These are phyloP conservation scores for Cyrtorhinus lividipennis DNA, from an alignment of 1,140 invertebrate genomes.

Conservation along the genomic window DNA sequence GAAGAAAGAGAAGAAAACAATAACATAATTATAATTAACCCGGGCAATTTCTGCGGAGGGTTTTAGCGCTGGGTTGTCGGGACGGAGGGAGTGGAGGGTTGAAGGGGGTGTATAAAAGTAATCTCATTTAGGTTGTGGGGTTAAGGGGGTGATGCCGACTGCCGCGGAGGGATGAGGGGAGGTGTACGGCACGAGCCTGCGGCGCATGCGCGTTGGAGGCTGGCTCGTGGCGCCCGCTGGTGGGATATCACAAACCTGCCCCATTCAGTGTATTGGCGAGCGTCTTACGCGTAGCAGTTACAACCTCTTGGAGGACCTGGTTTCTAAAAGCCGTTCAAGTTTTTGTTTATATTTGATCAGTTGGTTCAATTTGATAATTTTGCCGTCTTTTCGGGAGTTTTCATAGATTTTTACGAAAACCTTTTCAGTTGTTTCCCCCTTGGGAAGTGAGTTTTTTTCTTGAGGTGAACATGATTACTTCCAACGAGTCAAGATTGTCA, in stretches of 20 bases:
- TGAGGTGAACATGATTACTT: not conserved
- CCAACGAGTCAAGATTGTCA: conserved; percentile 4
- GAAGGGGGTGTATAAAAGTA: conserved; percentile 18
- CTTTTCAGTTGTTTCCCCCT: no score
- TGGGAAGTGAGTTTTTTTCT: not conserved
- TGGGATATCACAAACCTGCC: not conserved
- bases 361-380: no score
- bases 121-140: conserved; percentile 17
- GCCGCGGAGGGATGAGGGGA: not conserved
- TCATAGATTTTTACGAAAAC: no score
- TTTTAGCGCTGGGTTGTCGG: not conserved
- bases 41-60: conserved; percentile 18
- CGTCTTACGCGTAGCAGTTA: not conserved
- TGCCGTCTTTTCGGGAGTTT: no score
- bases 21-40: conserved; percentile 21
- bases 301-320: no score
- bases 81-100: not conserved
- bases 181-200: conserved; percentile 12
- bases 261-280: conserved; percentile 4
- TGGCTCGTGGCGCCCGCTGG: not conserved
- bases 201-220: conserved; percentile 2
- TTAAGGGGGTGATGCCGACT: not conserved
- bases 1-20: no score
- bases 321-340: no score
- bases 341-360: no score